Percentiles rank a stretch among this genome's conserved stretches.
phyloP scores from a whole-genome alignment of 2,888 invertebrate species.

The Nymphalis c-album region DNA sequence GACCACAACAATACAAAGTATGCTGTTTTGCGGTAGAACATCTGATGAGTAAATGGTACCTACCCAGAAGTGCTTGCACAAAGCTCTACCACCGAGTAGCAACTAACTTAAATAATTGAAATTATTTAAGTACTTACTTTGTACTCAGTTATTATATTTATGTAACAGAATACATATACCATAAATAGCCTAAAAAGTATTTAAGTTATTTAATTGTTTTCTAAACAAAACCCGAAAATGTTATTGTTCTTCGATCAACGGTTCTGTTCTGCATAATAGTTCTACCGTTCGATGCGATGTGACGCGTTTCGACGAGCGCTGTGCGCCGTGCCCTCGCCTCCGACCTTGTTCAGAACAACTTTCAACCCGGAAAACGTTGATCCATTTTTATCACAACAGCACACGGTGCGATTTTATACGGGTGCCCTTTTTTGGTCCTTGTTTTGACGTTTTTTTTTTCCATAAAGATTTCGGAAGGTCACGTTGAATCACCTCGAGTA shows the following conservation, averaged over 20 bases:
- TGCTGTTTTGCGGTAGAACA: no score
- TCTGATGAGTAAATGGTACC: no score
- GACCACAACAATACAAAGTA: no score
- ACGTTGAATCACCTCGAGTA: slow-evolving; percentile 4
- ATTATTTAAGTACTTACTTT: no score
- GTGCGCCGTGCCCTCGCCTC: slow-evolving; percentile 58
- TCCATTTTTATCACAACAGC: slow-evolving; percentile 49
- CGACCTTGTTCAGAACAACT: slow-evolving; percentile 71
- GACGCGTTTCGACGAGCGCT: slow-evolving; percentile 50
- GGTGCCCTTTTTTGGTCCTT: slow-evolving; percentile 52
- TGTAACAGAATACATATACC: neutral
- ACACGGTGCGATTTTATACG: slow-evolving; percentile 47
- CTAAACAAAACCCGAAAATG: neutral
- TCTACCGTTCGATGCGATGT: slow-evolving; percentile 23
- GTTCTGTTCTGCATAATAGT: neutral
- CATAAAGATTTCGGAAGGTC: slow-evolving; percentile 14
- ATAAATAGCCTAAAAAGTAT: neutral
- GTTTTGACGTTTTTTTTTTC: slow-evolving; percentile 29
- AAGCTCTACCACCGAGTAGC: no score
- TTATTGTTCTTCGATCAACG: neutral
- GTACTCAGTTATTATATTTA: no score
- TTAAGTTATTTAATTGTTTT: neutral
- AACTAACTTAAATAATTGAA: no score
- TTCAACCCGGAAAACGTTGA: slow-evolving; percentile 68
- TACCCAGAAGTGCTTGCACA: no score